Evolutionary conservation across 2,113 vertebrate genomes (phyloP).

Genomic region (human (Homo sapiens)): DNA sequence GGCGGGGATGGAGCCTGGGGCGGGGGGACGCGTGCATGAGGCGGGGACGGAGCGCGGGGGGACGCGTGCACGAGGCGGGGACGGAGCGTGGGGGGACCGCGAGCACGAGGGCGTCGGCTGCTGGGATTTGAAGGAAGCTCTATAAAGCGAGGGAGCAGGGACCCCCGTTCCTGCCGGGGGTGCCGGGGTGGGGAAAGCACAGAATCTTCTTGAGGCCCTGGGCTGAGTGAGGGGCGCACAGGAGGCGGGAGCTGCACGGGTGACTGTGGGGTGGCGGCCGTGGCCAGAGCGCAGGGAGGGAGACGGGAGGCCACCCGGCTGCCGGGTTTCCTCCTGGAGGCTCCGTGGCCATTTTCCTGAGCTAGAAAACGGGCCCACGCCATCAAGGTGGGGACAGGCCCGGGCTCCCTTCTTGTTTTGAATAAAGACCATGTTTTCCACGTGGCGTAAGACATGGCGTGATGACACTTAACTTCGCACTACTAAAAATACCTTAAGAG

Average conservation of each 20-base stretch:
- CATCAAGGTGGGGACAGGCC: too few species aligned
- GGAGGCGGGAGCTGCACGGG: fast-evolving
- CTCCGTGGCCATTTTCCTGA: fast-evolving
- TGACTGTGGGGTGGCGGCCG: fast-evolving
- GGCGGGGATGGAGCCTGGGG: fast-evolving
- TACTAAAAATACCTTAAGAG: not conserved
- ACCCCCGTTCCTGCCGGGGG: too few species aligned
- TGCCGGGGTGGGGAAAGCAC: too few species aligned
- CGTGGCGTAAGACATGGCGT: fast-evolving
- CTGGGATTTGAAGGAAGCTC: not conserved
- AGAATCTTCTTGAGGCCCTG: too few species aligned
- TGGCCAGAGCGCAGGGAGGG: fast-evolving
- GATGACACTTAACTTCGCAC: not conserved
- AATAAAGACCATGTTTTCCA: fast-evolving
- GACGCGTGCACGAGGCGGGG: too few species aligned
- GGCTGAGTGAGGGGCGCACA: too few species aligned
- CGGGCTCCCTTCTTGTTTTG: not conserved
- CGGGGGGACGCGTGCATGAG: fast-evolving
- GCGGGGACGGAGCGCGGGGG: fast-evolving
- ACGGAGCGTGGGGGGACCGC: fast-evolving
- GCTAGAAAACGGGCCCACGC: fast-evolving
- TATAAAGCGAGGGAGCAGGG: fast-evolving
- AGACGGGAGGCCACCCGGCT: fast-evolving
- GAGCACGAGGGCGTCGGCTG: fast-evolving
- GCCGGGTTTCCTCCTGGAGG: fast-evolving